Evolutionary conservation across 2,888 invertebrate species (phyloP).

Genomic region (Hemistola chrysoprasaria): DNA sequence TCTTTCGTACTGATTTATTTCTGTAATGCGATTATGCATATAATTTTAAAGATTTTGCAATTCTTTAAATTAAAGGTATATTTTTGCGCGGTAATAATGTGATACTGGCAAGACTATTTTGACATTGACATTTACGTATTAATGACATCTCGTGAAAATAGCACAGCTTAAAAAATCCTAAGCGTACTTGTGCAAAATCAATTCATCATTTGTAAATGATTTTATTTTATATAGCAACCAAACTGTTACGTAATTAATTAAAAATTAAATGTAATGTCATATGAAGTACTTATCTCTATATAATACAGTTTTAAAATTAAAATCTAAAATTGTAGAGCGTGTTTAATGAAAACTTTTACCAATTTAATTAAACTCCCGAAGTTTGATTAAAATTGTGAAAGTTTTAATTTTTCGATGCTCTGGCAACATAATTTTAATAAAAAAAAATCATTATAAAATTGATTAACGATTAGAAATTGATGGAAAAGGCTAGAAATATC

Average conservation of each 20-base stretch:
- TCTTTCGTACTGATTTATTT: too few relatives aligned
- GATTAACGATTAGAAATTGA: slow-evolving; percentile 9
- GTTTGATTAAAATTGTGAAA: slow-evolving; percentile 3
- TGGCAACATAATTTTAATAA: slow-evolving; percentile 4
- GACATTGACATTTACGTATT: slow-evolving; percentile 1
- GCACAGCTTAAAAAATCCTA: too few relatives aligned
- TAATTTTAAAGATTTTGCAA: too few relatives aligned
- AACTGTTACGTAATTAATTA: slow-evolving; percentile 16
- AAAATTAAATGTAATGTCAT: slow-evolving; percentile 36
- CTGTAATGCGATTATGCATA: too few relatives aligned
- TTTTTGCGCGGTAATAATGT: too few relatives aligned
- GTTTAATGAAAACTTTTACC: slow-evolving; percentile 1
- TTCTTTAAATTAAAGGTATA: too few relatives aligned
- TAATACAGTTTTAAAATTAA: slow-evolving; percentile 50
- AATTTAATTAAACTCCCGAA: slow-evolving; percentile 11
- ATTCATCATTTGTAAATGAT: slow-evolving; percentile 21
- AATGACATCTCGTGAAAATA: too few relatives aligned
- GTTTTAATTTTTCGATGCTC: slow-evolving; percentile 10
- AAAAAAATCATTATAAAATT: slow-evolving; percentile 10
- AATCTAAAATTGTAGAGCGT: slow-evolving; percentile 32
- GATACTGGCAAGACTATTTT: slow-evolving; percentile 5
- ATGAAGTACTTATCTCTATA: slow-evolving; percentile 56
- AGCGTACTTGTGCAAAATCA: slow-evolving; percentile 19
- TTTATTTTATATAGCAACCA: neutral
- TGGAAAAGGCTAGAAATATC: slow-evolving; percentile 53